These are phyloP conservation scores for Heliopora coerulea DNA, from an alignment of 92 coral and sea anemone genomes.

Conservation along the genomic window DNA sequence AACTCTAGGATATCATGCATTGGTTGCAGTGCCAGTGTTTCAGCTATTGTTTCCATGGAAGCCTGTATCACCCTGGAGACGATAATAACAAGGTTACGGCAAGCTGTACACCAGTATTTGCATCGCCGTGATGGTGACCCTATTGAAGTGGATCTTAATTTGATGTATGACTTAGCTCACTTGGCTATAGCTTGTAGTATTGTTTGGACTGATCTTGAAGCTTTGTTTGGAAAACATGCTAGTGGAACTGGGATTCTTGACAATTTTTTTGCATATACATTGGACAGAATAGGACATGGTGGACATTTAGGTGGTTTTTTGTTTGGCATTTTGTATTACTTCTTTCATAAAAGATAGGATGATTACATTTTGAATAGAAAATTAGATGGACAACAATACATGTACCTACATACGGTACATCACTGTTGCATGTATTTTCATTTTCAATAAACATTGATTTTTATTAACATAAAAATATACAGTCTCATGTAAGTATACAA, in stretches of 20 bases:
- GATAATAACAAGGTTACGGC: constrained; percentile 51
- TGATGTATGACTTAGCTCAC: constrained; percentile 60
- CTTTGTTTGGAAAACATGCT: constrained; percentile 54
- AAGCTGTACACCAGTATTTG: constrained; percentile 42
- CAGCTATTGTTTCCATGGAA: constrained; percentile 70
- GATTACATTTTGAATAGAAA: too few species aligned
- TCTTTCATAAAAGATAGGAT: background rate
- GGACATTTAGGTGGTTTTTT: constrained; percentile 90
- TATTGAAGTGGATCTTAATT: constrained; percentile 40
- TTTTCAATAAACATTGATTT: too few species aligned
- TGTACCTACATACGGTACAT: too few species aligned
- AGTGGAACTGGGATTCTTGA: constrained; percentile 59
- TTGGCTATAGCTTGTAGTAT: constrained; percentile 51
- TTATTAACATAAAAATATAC: too few species aligned
- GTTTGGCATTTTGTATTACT: constrained; percentile 75
- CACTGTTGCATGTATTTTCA: too few species aligned
- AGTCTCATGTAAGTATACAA: too few species aligned
- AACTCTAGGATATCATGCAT: constrained; percentile 74
- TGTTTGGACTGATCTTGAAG: constrained; percentile 52
- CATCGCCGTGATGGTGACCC: constrained; percentile 30
- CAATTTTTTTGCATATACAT: constrained; percentile 63
- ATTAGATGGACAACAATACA: too few species aligned
- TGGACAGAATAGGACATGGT: constrained; percentile 82
- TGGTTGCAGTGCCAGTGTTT: constrained; percentile 88
- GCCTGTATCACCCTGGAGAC: constrained; percentile 68